These are phyloP conservation scores for Eupithecia exiguata DNA, from an alignment of 2,888 invertebrate species.

Conservation along the genomic window DNA sequence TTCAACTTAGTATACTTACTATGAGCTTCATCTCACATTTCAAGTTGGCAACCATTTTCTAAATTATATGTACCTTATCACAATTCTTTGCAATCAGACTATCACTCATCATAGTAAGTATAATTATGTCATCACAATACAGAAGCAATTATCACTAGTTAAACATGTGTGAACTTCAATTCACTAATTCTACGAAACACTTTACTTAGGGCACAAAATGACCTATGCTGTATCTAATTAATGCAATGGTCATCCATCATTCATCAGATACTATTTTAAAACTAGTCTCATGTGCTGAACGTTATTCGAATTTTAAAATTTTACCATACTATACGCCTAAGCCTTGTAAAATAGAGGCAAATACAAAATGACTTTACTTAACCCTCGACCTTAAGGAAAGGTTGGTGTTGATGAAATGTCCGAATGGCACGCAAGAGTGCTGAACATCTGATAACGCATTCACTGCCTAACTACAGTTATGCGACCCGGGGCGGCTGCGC, in stretches of 20 bases:
- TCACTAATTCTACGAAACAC: constrained; percentile 20
- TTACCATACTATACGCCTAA: constrained; percentile 17
- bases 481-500: not conserved
- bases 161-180: constrained; percentile 33
- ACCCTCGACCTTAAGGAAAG: constrained; percentile 24
- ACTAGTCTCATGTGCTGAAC: not conserved
- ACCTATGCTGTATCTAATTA: constrained; percentile 21
- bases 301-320: not conserved
- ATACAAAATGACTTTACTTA: constrained; percentile 27
- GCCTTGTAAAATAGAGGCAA: constrained; percentile 32
- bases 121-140: constrained; percentile 39
- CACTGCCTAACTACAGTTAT: not conserved
- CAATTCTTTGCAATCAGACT: constrained; percentile 42
- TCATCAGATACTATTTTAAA: constrained; percentile 6
- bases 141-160: constrained; percentile 36
- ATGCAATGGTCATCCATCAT: constrained; percentile 12
- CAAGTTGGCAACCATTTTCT: constrained; percentile 41
- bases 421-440: constrained; percentile 4
- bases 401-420: not conserved
- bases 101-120: constrained; percentile 43
- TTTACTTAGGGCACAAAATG: constrained; percentile 22
- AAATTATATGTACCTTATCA: constrained; percentile 42
- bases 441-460: not conserved
- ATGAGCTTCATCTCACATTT: constrained; percentile 43
- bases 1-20: constrained; percentile 50